These are phyloP conservation scores for Lagopus leucura DNA, from an alignment of 2,113 vertebrate genomes.

Conservation along the genomic window DNA sequence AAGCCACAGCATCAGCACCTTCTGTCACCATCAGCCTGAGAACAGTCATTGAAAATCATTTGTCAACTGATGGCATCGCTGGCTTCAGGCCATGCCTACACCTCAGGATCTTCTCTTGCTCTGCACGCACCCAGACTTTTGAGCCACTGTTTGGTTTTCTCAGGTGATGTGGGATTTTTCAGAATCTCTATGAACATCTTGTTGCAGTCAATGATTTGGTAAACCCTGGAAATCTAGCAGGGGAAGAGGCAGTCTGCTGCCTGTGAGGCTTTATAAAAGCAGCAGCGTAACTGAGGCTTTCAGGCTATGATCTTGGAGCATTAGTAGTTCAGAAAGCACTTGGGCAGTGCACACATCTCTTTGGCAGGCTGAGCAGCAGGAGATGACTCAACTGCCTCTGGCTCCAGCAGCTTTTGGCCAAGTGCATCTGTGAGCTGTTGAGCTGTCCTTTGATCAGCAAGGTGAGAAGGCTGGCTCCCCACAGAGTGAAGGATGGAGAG, in stretches of 20 bases:
- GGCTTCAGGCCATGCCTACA: not conserved
- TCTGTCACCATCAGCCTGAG: not conserved
- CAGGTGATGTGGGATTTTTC: too few species aligned
- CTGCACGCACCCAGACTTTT: not conserved
- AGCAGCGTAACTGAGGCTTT: conserved; percentile 59
- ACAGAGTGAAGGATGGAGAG: conserved; percentile 35
- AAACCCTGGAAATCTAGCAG: conserved; percentile 31
- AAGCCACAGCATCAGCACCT: conserved; percentile 17
- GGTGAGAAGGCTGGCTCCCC: conserved; percentile 59
- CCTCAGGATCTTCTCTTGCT: not conserved
- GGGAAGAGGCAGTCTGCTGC: conserved; percentile 11
- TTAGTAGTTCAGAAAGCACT: conserved; percentile 49
- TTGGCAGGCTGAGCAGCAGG: conserved; percentile 69
- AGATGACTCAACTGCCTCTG: conserved; percentile 72
- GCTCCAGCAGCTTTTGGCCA: conserved; percentile 78
- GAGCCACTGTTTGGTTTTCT: not conserved
- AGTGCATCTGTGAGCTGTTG: conserved; percentile 67
- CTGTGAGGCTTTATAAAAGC: conserved; percentile 67
- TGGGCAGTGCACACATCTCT: conserved; percentile 55
- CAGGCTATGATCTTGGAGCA: conserved; percentile 44
- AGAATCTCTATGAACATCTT: too few species aligned
- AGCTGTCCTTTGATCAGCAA: conserved; percentile 24
- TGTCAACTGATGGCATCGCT: not conserved
- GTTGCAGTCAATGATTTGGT: conserved; percentile 1
- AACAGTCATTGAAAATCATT: not conserved